These are phyloP conservation scores for Bubalus kerabau DNA, from an alignment of 2,113 vertebrate species.

Conservation along the genomic window DNA sequence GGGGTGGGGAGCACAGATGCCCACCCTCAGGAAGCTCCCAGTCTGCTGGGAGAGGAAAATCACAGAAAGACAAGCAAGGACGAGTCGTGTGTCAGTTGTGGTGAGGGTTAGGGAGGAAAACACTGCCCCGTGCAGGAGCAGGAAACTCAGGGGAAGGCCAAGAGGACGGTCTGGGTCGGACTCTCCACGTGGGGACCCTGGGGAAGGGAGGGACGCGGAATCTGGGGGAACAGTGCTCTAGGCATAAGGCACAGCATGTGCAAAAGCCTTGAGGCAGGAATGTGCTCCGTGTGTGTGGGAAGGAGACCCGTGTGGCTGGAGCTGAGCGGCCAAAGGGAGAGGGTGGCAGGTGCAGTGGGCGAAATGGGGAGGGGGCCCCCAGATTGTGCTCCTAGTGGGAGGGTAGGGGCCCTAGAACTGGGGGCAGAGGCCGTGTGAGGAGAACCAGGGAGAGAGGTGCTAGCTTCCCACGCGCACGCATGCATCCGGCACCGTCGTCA, in stretches of 20 bases:
- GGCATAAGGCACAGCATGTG: background rate
- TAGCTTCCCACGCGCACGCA: accelerated
- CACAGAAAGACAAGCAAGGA: background rate
- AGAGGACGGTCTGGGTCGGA: background rate
- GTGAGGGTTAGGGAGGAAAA: too few species aligned
- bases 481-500: accelerated
- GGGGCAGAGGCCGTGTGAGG: background rate
- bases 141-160: background rate
- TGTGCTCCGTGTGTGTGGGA: accelerated
- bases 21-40: background rate
- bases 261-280: background rate
- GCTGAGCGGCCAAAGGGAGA: background rate
- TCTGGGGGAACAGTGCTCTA: background rate
- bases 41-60: background rate
- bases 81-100: accelerated
- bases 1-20: background rate
- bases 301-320: background rate
- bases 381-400: background rate
- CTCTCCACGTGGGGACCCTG: accelerated
- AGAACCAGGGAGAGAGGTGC: background rate
- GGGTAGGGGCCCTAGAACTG: background rate
- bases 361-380: background rate
- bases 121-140: accelerated
- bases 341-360: too few species aligned
- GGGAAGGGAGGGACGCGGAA: background rate